phyloP scores from a whole-genome alignment of 2,888 invertebrate genomes.

The Andrena bicolor region DNA sequence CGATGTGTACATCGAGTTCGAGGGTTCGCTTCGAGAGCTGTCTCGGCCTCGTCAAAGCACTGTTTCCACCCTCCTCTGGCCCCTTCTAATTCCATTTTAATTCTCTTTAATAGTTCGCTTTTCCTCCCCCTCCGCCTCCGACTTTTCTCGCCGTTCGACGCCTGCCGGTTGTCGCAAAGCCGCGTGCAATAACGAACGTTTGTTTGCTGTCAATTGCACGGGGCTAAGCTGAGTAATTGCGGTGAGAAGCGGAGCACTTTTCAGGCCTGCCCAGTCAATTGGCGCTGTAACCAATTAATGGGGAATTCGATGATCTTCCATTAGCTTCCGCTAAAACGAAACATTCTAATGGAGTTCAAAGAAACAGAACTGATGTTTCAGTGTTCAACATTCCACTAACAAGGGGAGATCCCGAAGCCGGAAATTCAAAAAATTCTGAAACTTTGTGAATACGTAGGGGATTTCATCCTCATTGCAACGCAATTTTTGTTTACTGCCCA shows the following conservation, averaged over 20 bases:
- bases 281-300: background rate
- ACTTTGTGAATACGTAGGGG: no score
- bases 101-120: conserved; percentile 7
- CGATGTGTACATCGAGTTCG: background rate
- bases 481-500: no score
- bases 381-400: no score
- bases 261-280: background rate
- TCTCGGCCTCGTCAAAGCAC: conserved; percentile 1
- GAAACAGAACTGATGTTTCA: no score
- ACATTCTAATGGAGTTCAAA: no score
- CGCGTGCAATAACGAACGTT: conserved; percentile 29
- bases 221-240: conserved; percentile 27
- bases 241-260: conserved; percentile 25
- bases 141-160: background rate
- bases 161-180: background rate
- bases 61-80: background rate
- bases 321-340: no score
- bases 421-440: no score
- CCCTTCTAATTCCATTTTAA: conserved; percentile 34
- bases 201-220: conserved; percentile 39
- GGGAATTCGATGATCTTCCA: background rate
- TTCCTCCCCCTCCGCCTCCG: no score
- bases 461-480: no score
- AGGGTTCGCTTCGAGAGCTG: conserved; percentile 4
- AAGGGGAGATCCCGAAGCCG: no score